These are phyloP conservation scores for Microplitis manilae DNA, from an alignment of 2,888 invertebrate genomes.

Conservation along the genomic window DNA sequence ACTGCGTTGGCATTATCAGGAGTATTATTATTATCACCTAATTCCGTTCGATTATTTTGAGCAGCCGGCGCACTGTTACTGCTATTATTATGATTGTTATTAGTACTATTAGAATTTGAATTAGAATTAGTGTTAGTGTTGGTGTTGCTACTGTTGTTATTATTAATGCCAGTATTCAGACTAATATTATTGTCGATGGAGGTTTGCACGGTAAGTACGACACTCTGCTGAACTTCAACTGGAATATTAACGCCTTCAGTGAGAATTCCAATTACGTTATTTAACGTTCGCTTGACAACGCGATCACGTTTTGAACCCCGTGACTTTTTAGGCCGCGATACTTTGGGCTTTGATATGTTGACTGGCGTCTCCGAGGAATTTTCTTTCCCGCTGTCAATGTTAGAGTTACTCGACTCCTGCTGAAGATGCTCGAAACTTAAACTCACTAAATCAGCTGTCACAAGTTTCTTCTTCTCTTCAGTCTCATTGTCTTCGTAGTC, in stretches of 20 bases:
- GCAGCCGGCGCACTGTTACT: conserved; percentile 25
- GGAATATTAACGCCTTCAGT: conserved; percentile 69
- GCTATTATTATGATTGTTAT: neutral
- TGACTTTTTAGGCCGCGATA: conserved; percentile 63
- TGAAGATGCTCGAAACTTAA: conserved; percentile 61
- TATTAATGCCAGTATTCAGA: conserved; percentile 44
- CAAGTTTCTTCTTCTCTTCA: conserved; percentile 30
- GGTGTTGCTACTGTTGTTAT: conserved; percentile 16
- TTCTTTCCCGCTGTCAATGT: conserved; percentile 69
- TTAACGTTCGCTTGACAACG: conserved; percentile 58
- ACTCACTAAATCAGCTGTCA: conserved; percentile 49
- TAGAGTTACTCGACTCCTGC: conserved; percentile 65
- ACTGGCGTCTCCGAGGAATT: conserved; percentile 63
- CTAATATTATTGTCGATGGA: conserved; percentile 52
- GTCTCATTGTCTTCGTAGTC: conserved; percentile 31
- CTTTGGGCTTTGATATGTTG: conserved; percentile 60
- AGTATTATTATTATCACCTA: conserved; percentile 42
- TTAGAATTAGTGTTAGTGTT: neutral
- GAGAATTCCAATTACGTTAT: conserved; percentile 67
- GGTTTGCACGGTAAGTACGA: conserved; percentile 65
- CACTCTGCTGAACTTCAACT: conserved; percentile 62
- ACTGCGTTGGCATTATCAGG: conserved; percentile 7
- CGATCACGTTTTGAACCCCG: conserved; percentile 61
- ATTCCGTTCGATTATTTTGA: conserved; percentile 48
- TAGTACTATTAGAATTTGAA: neutral